Conservation (phyloP, 1,140 invertebrate genomes). For the Drosophila tropicalis region DNA sequence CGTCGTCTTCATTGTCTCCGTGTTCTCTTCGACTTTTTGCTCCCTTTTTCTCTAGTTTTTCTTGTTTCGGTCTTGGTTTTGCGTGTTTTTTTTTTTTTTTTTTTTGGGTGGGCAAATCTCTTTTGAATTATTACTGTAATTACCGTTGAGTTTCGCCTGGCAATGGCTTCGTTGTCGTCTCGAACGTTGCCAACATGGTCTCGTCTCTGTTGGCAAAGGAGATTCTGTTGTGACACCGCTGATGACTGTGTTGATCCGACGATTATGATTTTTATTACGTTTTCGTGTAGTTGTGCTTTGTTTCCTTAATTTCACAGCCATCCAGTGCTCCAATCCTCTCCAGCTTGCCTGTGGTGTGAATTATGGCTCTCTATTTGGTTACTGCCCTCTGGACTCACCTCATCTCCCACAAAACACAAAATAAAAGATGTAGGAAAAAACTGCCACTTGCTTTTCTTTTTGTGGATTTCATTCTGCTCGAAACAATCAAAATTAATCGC, state of each 20-base stretch:
- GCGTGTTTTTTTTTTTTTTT: slow-evolving; percentile 33
- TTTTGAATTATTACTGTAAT: slow-evolving; percentile 83
- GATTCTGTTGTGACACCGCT: slow-evolving; percentile 77
- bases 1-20: slow-evolving; percentile 67
- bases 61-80: slow-evolving; percentile 14
- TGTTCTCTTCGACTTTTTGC: slow-evolving; percentile 29
- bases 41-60: slow-evolving; percentile 17
- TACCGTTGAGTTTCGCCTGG: slow-evolving; percentile 74
- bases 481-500: slow-evolving; percentile 77
- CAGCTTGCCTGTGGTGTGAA: slow-evolving; percentile 63
- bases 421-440: not conserved
- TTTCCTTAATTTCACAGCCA: slow-evolving; percentile 71
- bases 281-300: slow-evolving; percentile 80
- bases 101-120: slow-evolving; percentile 71
- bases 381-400: not conserved
- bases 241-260: slow-evolving; percentile 83
- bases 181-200: slow-evolving; percentile 22
- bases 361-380: slow-evolving; percentile 58
- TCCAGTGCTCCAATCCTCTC: slow-evolving; percentile 12
- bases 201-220: slow-evolving; percentile 14
- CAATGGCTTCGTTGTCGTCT: slow-evolving; percentile 51
- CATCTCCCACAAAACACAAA: not conserved
- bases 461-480: slow-evolving; percentile 20
- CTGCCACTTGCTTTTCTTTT: slow-evolving; percentile 22
- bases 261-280: slow-evolving; percentile 83